Base-by-base conservation (phyloP, 2,888 invertebrate genomes). In the Cerceris rybyensis region DNA sequence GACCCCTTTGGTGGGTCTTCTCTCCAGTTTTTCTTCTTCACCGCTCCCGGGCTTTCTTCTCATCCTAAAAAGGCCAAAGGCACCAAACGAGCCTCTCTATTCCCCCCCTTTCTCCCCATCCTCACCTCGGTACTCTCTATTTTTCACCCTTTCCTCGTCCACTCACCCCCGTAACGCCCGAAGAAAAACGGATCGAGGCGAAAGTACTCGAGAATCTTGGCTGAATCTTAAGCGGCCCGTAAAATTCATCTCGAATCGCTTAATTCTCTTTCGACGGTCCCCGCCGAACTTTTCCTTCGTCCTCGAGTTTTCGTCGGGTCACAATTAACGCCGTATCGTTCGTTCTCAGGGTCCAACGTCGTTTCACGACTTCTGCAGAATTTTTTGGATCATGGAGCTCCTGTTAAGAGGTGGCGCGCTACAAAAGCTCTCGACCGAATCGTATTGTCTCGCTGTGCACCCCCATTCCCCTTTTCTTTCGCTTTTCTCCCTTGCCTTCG, bases 171-270 rank as follows among this genome's bases (percentile, higher is more conserved):
- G 59, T 42, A 76, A 70, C 69, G 70, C 60, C 39, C 70, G 70
- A 76, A 80, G 77, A 72, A 74, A 82, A 80, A 76, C 78, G 80
- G 73, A 81, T 77, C 81, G 65, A 16, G 70, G 69, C 77, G 79
- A 81, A 80, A 78, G 80, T 75, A 73, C 81, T 81, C 72, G 82
- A 81, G 83, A 78, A 79, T 81, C 78, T 70, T 79, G 78, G 16
- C 65, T 78, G 82, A 82, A 82, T 84, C 80, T 84, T 78, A 85
- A 85, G 81, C 84, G 78, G 80, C 69, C 84, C 84, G 79, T 81
- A 74, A 84, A 85, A 85, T 81, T 80, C 76, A 81, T 80, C 81
- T 75, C 78, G 81, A 80, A 84, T 85, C 83, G 84, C 83, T 84
- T 84, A 85, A 85, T 85, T 83, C 84, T 79, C 74, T 75, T 75